A percentile compares a stretch with the other conserved stretches of the same genome.
phyloP scores from a whole-genome alignment of 2,797 vertebrate genomes.

The Sebastes taczanowskii region DNA sequence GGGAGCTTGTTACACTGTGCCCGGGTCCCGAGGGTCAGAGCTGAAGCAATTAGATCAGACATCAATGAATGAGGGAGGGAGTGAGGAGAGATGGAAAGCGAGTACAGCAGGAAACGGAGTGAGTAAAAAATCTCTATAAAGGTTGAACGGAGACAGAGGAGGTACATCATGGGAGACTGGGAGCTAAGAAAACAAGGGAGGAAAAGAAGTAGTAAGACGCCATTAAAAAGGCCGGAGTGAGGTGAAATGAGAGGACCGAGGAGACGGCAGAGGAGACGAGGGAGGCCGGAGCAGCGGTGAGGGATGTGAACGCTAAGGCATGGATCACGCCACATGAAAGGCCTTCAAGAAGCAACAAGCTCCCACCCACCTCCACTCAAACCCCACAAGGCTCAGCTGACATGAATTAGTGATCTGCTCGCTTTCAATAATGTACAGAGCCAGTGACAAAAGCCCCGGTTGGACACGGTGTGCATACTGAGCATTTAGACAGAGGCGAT shows the following conservation, averaged over 20 bases:
- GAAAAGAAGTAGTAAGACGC: slow-evolving; percentile 9
- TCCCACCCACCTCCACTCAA: slow-evolving; percentile 40
- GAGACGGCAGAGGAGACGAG: slow-evolving; percentile 5
- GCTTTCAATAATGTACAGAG: slow-evolving; percentile 67
- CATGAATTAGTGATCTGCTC: slow-evolving; percentile 75
- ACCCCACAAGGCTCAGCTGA: slow-evolving; percentile 45
- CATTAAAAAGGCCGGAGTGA: slow-evolving; percentile 9
- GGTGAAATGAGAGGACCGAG: slow-evolving; percentile 17
- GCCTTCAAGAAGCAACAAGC: slow-evolving; percentile 53
- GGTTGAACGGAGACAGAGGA: slow-evolving; percentile 3
- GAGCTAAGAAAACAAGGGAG: slow-evolving; percentile 1
- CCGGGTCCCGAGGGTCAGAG: slow-evolving; percentile 79
- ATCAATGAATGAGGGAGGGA: slow-evolving; percentile 70
- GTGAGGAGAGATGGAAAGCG: slow-evolving; percentile 37
- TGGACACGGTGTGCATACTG: slow-evolving; percentile 31
- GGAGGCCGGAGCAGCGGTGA: slow-evolving; percentile 18
- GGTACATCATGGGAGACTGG: slow-evolving; percentile 15
- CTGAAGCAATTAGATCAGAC: slow-evolving; percentile 88
- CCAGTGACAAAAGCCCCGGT: slow-evolving; percentile 54
- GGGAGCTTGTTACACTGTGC: slow-evolving; percentile 90
- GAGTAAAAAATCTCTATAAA: slow-evolving; percentile 39
- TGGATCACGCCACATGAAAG: slow-evolving; percentile 53
- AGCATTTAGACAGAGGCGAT: not conserved
- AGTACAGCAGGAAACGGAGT: slow-evolving; percentile 38
- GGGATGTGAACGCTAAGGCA: slow-evolving; percentile 13